These are phyloP conservation scores for Melanostoma mellinum DNA, from an alignment of 2,888 invertebrate genomes.

Conservation along the genomic window DNA sequence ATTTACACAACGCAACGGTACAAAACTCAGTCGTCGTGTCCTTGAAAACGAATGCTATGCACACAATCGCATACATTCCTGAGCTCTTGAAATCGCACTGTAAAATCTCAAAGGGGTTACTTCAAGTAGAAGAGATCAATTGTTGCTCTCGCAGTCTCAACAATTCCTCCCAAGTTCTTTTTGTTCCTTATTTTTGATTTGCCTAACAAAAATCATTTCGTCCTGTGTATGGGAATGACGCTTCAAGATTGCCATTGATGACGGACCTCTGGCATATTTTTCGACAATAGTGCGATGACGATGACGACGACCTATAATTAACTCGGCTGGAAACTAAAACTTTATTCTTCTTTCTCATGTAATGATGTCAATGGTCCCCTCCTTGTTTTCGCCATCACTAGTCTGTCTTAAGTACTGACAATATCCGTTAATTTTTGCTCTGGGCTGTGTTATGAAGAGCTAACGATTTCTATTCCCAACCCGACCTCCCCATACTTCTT, in stretches of 20 bases:
- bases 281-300: conserved; percentile 16
- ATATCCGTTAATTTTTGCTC: conserved; percentile 57
- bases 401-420: conserved; percentile 71
- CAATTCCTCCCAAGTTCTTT: conserved; percentile 40
- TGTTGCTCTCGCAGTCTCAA: conserved; percentile 52
- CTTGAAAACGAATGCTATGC: conserved; percentile 53
- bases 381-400: conserved; percentile 52
- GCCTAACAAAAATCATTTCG: conserved; percentile 40
- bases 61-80: conserved; percentile 22
- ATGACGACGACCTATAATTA: conserved; percentile 64
- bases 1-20: not conserved
- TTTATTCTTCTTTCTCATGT: conserved; percentile 67
- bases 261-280: conserved; percentile 60
- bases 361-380: conserved; percentile 72
- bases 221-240: conserved; percentile 48
- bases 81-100: conserved; percentile 36
- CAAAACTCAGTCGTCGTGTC: conserved; percentile 58
- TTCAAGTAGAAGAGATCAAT: conserved; percentile 65
- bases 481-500: conserved; percentile 53
- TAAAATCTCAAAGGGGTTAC: conserved; percentile 59
- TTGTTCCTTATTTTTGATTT: conserved; percentile 41
- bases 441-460: conserved; percentile 62
- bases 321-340: conserved; percentile 71
- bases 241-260: conserved; percentile 61
- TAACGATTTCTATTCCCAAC: conserved; percentile 53